Conservation (phyloP, 2,113 vertebrate genomes). For the Solea solea region DNA sequence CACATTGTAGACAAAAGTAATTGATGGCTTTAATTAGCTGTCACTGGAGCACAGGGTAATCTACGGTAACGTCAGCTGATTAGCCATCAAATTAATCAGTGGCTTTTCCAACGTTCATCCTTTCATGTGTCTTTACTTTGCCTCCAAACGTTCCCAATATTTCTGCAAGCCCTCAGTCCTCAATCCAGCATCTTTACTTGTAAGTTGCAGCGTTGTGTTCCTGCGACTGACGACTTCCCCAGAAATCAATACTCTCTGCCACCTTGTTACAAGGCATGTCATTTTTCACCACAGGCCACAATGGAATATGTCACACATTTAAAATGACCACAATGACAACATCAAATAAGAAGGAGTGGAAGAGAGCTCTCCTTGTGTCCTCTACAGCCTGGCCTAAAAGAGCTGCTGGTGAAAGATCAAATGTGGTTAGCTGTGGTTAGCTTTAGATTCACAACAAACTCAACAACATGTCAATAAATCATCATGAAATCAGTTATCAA, state of each 20-base stretch:
- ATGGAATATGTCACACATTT: constrained; percentile 67
- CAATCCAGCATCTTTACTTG: constrained; percentile 4
- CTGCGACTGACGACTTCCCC: background rate
- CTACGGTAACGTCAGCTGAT: constrained; percentile 28
- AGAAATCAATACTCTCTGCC: constrained; percentile 34
- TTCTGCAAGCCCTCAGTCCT: background rate
- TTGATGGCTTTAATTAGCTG: constrained; percentile 61
- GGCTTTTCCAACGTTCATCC: constrained; percentile 11
- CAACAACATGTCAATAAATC: background rate
- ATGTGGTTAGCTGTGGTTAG: constrained; percentile 53
- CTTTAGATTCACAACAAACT: background rate
- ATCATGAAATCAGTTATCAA: constrained; percentile 6
- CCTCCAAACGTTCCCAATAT: constrained; percentile 1
- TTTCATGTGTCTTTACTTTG: constrained; percentile 9
- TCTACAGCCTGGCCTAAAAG: constrained; percentile 64
- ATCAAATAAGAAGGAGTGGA: constrained; percentile 65
- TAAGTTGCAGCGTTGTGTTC: constrained; percentile 2
- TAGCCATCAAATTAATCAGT: constrained; percentile 25
- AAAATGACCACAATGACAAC: constrained; percentile 71
- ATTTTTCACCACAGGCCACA: constrained; percentile 77
- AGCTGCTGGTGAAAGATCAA: constrained; percentile 69
- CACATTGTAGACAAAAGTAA: constrained; percentile 33
- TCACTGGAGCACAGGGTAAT: constrained; percentile 28
- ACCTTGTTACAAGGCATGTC: constrained; percentile 56
- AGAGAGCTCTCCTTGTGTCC: constrained; percentile 74